Base-by-base conservation (phyloP, 2,888 invertebrate genomes). In the Polyommatus iphigenia region DNA sequence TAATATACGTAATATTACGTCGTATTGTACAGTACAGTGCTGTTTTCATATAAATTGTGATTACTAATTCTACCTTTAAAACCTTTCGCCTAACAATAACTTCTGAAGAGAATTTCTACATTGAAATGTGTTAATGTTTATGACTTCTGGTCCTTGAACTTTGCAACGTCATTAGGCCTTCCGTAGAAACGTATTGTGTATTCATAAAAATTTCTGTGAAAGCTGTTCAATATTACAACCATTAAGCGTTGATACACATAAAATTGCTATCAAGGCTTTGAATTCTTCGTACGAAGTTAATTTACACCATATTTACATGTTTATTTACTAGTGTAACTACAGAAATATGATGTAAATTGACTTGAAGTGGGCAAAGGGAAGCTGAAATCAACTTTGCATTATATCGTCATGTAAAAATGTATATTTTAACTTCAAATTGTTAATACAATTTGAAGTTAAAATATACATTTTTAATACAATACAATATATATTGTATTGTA, bases 171-270 rank as follows among this genome's bases (percentile, higher is more conserved):
- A 75, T 75, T 54, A 54, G 54, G 46, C 24, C 24, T 54, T 75
- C 75, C 32, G 29, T 54, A 54, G 18, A 75, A 75, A 75, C 75
- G 50, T 75, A 75, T 75, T 75, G 75, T 75, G 73, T 73, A 50
- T 75, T 50, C 54, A 75, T 50, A 50, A 18, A 50, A 29, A 54
- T 7, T 75, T 75, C 54, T 20, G 41, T 54, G 73, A 73, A 73
- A 73, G 73, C 41, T n/a, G 73, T 46, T 73, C 46, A 41, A 46
- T 46, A 73, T 73, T 41, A 46, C 73, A 20, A 73, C 20, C 10
- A 41, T 46, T 73, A 73, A 20, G 73, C 5, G 46, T 73, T 20
- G 72, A 73, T 73, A 73, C n/a, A 71, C 36, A 72, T 73, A 46
- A 71, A 41, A 32, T 67, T 67, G 67, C 18, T 29, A 29, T 67